Percentiles rank a stretch among this genome's conserved stretches.
phyloP scores from a whole-genome alignment of 2,113 vertebrate species.

The Rhinogobius similis region DNA sequence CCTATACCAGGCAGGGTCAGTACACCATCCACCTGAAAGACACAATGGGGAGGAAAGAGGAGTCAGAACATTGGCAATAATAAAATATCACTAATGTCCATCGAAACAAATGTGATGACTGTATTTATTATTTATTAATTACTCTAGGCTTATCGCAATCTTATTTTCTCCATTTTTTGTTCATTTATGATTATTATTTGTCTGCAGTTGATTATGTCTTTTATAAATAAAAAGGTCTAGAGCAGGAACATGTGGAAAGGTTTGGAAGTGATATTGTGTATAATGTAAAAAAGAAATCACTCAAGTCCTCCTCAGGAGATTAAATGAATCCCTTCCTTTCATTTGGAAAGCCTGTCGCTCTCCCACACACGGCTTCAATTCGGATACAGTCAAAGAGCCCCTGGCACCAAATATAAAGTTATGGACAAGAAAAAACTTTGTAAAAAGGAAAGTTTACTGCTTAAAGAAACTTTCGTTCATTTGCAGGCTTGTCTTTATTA shows the following conservation, averaged over 20 bases:
- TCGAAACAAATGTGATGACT: too few species aligned
- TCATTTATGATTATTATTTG: too few species aligned
- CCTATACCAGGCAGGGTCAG: slow-evolving; percentile 77
- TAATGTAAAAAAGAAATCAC: too few species aligned
- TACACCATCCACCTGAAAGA: slow-evolving; percentile 78
- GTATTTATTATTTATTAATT: too few species aligned
- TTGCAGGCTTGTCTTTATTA: background rate
- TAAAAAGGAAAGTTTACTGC: background rate
- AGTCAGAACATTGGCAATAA: background rate
- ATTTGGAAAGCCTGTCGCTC: slow-evolving; percentile 58
- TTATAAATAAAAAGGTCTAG: slow-evolving; percentile 7
- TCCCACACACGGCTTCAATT: slow-evolving; percentile 47
- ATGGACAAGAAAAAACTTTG: slow-evolving; percentile 17
- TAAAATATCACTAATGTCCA: background rate
- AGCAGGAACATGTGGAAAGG: background rate
- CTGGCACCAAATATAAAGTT: slow-evolving; percentile 35
- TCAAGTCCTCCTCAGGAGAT: too few species aligned
- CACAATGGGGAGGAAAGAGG: slow-evolving; percentile 10
- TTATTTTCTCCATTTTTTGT: too few species aligned
- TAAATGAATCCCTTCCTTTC: too few species aligned
- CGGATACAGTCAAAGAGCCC: slow-evolving; percentile 44
- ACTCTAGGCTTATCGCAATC: too few species aligned
- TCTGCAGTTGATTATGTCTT: background rate
- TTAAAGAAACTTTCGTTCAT: slow-evolving; percentile 18
- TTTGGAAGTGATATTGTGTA: too few species aligned